A percentile compares a stretch with the other conserved stretches of the same genome.
These are phyloP conservation scores for Passer domesticus DNA, from an alignment of 2,113 vertebrate genomes.

Conservation along the genomic window DNA sequence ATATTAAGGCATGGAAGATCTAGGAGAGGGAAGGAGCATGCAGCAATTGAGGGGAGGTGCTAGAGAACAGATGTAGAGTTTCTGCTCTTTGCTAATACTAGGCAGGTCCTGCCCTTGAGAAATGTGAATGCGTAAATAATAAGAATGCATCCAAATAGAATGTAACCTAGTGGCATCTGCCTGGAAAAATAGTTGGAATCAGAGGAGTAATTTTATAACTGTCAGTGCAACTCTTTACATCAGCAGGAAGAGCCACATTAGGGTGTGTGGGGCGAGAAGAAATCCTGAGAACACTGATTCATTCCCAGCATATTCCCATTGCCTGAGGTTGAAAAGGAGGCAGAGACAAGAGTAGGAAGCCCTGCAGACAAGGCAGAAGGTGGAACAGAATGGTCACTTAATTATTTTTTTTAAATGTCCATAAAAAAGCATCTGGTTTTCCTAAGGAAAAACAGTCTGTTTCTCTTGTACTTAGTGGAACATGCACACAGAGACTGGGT, in stretches of 20 bases:
- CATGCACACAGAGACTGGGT: neutral
- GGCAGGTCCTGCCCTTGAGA: neutral
- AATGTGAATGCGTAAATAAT: neutral
- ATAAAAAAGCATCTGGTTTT: neutral
- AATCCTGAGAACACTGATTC: neutral
- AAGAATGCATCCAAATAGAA: neutral
- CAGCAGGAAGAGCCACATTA: rapidly evolving
- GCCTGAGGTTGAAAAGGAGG: neutral
- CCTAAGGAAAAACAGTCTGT: neutral
- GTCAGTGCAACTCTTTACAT: neutral
- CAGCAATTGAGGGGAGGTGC: neutral
- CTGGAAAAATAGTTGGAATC: constrained; percentile 17
- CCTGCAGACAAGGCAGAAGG: neutral
- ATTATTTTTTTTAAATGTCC: neutral
- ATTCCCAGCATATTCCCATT: neutral
- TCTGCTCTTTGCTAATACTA: neutral
- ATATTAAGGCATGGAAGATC: neutral
- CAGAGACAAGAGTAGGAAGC: neutral
- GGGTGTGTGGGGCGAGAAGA: neutral
- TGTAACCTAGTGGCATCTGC: neutral
- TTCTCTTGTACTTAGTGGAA: neutral
- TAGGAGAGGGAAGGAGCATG: neutral
- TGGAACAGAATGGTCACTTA: neutral
- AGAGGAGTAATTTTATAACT: neutral
- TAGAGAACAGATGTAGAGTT: neutral